Evolutionary conservation across 2,888 invertebrate species (phyloP), one percentile per base, ranked within the genome.

Genomic region (Saturnia japonica): DNA sequence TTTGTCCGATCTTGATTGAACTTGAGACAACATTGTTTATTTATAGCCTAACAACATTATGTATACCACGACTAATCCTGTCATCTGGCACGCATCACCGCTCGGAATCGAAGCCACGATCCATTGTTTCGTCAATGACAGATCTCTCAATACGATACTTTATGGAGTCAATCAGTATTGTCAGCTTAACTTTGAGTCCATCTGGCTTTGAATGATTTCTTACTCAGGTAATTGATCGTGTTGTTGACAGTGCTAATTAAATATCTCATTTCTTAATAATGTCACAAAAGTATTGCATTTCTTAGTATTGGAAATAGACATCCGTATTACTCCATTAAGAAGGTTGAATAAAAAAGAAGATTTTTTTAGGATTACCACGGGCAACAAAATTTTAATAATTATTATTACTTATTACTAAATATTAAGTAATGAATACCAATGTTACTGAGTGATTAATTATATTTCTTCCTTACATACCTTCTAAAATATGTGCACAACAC

Each of bases 141-240:
- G 84, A 92, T 90, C 84, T 86, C 89, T 91, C 91, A 91, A 91
- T 91, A 91, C 88, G 81, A 84, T 86, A 86, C 77, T 91, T 90
- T 90, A 93, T 93, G 89, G 84, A 82, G 82, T 85, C 93, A 85
- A 93, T 93, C 93, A 91, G 91, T 92, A 91, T 91, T 91, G 92
- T 92, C 91, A 84, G 91, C 91, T 93, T 90, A 90, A 79, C 72
- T 73, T 74, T 62, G 71, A 78, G 80, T 79, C 82, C 86, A 87
- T 88, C 84, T 87, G 86, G 76, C 80, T 85, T 83, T 87, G 83
- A 85, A 88, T 86, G 85, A 77, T 77, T 83, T 84, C 77, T 74
- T 75, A 75, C 74, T 82, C 77, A 79, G 86, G 87, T 84, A 73
- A 72, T 67, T 22, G 78, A 22, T 19, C 69, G 72, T 57, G 72